These are phyloP conservation scores for Apamea epomidion DNA, from an alignment of 2,888 invertebrate species.

Conservation along the genomic window DNA sequence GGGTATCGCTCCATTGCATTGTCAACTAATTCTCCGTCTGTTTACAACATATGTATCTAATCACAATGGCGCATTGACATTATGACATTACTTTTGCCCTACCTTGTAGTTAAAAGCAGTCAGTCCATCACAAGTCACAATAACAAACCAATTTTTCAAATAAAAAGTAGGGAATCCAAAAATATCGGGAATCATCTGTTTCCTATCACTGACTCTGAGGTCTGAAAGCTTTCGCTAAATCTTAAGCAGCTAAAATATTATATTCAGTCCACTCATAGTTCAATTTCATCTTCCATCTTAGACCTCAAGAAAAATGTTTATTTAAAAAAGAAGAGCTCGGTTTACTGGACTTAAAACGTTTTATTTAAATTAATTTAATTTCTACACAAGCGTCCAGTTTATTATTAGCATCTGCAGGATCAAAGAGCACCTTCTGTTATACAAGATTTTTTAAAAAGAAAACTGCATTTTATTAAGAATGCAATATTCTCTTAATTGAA, in stretches of 20 bases:
- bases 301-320: not conserved
- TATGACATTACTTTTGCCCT: no score
- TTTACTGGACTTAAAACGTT: not conserved
- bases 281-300: constrained; percentile 12
- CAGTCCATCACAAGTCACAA: not conserved
- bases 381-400: constrained; percentile 8
- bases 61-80: no score
- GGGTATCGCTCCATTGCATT: no score
- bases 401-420: constrained; percentile 1
- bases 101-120: not conserved
- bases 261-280: not conserved
- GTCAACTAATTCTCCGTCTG: no score
- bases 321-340: not conserved
- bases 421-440: not conserved
- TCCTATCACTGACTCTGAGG: not conserved
- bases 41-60: no score
- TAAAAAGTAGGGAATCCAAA: not conserved
- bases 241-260: constrained; percentile 16
- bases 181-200: not conserved
- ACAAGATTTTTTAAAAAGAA: not conserved
- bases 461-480: constrained; percentile 11
- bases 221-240: constrained; percentile 31
- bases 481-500: constrained; percentile 33
- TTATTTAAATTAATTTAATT: constrained; percentile 33
- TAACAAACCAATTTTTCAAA: not conserved